Evolutionary conservation across 2,888 invertebrate genomes (phyloP).

Genomic region (Acrobasis repandana): DNA sequence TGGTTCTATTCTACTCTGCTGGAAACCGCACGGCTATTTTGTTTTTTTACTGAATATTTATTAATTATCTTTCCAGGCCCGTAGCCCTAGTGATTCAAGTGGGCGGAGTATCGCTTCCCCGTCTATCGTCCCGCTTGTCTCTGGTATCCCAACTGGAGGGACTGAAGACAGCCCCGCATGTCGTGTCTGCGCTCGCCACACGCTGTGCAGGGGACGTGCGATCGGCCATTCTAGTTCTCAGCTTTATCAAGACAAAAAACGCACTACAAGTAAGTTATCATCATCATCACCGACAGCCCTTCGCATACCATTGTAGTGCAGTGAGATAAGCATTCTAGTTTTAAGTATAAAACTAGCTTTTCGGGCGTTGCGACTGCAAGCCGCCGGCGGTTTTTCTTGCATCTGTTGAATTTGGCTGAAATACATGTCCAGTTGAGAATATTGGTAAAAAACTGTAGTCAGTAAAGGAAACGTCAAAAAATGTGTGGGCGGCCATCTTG

Average conservation of each 20-base stretch:
- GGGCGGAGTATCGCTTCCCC: slow-evolving; percentile 79
- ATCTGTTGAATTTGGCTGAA: too few relatives aligned
- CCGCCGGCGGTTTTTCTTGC: too few relatives aligned
- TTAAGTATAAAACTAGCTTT: too few relatives aligned
- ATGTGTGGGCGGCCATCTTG: too few relatives aligned
- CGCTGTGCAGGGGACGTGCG: slow-evolving; percentile 95
- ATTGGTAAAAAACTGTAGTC: too few relatives aligned
- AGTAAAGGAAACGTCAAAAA: too few relatives aligned
- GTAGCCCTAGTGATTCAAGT: slow-evolving; percentile 90
- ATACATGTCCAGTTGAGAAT: too few relatives aligned
- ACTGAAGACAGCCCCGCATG: slow-evolving; percentile 86
- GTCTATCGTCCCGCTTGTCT: slow-evolving; percentile 84
- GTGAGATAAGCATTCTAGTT: too few relatives aligned
- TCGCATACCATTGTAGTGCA: too few relatives aligned
- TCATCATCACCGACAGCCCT: neutral
- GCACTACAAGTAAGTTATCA: slow-evolving; percentile 42
- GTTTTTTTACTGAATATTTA: neutral
- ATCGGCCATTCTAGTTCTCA: slow-evolving; percentile 94
- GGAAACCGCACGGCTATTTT: too few relatives aligned
- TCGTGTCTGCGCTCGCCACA: slow-evolving; percentile 89
- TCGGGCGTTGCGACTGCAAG: too few relatives aligned
- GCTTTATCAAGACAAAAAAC: slow-evolving; percentile 82
- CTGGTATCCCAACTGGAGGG: slow-evolving; percentile 87
- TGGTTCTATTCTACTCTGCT: too few relatives aligned
- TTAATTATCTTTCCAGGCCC: slow-evolving; percentile 71